These are phyloP conservation scores for Enteromius treurensis DNA, from an alignment of 2,797 vertebrate genomes.

Conservation along the genomic window DNA sequence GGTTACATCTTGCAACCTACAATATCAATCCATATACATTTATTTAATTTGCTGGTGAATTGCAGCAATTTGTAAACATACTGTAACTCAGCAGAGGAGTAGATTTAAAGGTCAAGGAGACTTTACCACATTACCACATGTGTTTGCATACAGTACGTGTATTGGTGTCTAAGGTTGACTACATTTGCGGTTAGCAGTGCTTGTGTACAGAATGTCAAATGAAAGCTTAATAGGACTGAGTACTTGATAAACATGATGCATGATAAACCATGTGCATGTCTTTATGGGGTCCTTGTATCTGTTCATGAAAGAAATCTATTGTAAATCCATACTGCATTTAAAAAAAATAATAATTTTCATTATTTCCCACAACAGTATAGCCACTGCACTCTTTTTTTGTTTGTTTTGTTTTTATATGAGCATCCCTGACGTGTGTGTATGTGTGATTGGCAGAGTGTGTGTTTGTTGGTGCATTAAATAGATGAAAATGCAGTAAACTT, in stretches of 20 bases:
- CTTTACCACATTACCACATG: not conserved
- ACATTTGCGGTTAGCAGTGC: not conserved
- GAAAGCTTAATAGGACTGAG: not conserved
- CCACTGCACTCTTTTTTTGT: not conserved
- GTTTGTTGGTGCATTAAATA: constrained; percentile 35
- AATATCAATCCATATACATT: not conserved
- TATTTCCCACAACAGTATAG: not conserved
- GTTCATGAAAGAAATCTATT: not conserved
- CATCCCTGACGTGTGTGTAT: not conserved
- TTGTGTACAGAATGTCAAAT: not conserved
- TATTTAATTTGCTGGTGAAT: constrained; percentile 8
- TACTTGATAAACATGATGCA: not conserved
- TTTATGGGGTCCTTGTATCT: not conserved
- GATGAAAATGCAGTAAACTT: not conserved
- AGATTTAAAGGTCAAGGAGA: not conserved
- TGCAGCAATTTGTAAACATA: constrained; percentile 16
- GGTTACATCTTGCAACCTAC: constrained; percentile 16
- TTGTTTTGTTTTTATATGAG: not conserved
- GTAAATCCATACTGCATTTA: not conserved
- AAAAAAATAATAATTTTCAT: not conserved
- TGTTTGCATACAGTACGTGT: not conserved
- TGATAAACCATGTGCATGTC: not conserved
- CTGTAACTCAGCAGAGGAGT: constrained; percentile 1
- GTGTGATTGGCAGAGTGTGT: constrained; percentile 23
- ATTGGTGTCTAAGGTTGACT: not conserved